phyloP scores from a whole-genome alignment of 2,888 invertebrate genomes.

The Itoplectis maculator region DNA sequence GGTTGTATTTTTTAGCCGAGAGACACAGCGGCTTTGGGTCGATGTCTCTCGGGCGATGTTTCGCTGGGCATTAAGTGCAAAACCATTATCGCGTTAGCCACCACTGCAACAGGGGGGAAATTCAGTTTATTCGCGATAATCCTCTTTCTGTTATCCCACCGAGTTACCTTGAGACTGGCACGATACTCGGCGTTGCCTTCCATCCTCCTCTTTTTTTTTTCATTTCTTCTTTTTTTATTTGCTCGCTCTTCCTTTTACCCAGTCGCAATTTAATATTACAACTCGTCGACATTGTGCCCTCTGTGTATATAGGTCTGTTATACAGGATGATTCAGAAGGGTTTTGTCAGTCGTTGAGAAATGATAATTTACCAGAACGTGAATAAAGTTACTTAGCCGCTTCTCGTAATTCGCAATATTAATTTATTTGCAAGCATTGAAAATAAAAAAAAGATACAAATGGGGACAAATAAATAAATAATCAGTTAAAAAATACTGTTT shows the following conservation, averaged over 20 bases:
- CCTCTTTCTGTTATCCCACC: slow-evolving; percentile 29
- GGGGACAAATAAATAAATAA: too few species aligned
- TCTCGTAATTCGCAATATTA: too few species aligned
- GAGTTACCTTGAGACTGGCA: slow-evolving; percentile 42
- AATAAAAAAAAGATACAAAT: too few species aligned
- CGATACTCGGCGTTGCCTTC: slow-evolving; percentile 25
- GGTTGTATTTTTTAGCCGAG: too few species aligned
- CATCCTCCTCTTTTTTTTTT: slow-evolving; percentile 27
- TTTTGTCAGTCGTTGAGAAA: too few species aligned
- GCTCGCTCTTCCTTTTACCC: slow-evolving; percentile 41
- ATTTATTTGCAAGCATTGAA: too few species aligned
- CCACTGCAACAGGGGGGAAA: background rate
- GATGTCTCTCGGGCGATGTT: background rate
- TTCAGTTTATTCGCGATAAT: slow-evolving; percentile 1
- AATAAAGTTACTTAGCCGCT: too few species aligned
- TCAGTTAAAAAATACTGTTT: too few species aligned
- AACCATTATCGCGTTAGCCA: background rate
- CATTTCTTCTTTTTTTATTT: slow-evolving; percentile 19
- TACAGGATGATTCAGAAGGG: too few species aligned
- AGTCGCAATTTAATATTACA: slow-evolving; percentile 67
- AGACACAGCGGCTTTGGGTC: too few species aligned
- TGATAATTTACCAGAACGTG: too few species aligned
- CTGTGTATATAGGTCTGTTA: background rate
- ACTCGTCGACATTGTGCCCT: slow-evolving; percentile 55
- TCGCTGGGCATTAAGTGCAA: background rate